A percentile compares a stretch with the other conserved stretches of the same genome.
Conservation (phyloP, 2,797 vertebrate genomes). For the Hemitrygon akajei region DNA sequence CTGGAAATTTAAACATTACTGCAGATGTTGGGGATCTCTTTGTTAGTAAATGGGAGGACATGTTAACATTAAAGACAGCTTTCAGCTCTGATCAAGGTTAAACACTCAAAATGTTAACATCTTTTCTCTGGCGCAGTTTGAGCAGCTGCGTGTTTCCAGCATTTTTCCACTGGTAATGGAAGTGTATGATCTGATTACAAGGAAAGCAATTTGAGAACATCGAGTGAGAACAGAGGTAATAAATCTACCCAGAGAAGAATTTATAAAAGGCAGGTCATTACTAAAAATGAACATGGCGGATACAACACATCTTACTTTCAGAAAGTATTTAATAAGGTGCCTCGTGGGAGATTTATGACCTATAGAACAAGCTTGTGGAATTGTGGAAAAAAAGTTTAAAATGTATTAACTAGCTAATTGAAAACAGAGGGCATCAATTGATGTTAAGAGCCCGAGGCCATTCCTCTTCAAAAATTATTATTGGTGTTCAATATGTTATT, state of each 20-base stretch:
- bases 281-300: neutral
- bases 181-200: conserved; percentile 7
- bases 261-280: conserved; percentile 27
- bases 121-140: neutral
- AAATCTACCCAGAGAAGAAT: neutral
- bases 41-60: neutral
- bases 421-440: neutral
- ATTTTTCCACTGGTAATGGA: neutral
- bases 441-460: neutral
- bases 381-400: neutral
- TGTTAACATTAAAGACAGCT: neutral
- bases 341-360: neutral
- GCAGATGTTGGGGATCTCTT: neutral
- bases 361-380: neutral
- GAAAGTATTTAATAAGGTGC: conserved; percentile 15
- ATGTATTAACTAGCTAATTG: neutral
- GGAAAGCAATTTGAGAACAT: neutral
- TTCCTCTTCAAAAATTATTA: neutral
- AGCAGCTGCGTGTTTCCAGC: neutral
- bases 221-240: neutral
- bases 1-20: neutral
- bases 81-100: conserved; percentile 1
- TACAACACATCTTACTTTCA: neutral
- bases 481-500: neutral
- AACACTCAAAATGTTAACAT: neutral